Evolutionary conservation across 2,113 vertebrate genomes (phyloP).

Genomic region (Falcunculus frontatus): DNA sequence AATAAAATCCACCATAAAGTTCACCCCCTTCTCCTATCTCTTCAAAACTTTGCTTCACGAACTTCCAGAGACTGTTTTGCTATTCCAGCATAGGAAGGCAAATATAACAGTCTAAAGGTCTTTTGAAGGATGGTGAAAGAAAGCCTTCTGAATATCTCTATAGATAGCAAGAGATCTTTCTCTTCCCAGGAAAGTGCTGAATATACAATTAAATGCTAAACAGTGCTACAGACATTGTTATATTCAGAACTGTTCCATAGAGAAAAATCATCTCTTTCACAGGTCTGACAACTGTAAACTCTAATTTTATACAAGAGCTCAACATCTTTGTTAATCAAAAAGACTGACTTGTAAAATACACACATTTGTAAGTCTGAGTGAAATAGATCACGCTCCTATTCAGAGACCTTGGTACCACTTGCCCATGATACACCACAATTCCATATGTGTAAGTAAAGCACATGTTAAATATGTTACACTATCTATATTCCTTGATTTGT

Average conservation of each 20-base stretch:
- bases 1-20: not conserved
- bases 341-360: not conserved
- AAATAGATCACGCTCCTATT: not conserved
- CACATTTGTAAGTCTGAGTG: not conserved
- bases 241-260: not conserved
- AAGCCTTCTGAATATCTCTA: not conserved
- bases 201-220: conserved; percentile 10
- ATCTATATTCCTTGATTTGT: not conserved
- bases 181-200: not conserved
- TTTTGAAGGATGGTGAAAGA: not conserved
- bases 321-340: not conserved
- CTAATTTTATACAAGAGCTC: not conserved
- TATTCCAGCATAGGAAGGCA: not conserved
- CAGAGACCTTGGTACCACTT: not conserved
- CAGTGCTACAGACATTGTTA: not conserved
- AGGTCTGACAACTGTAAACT: not conserved
- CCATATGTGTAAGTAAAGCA: not conserved
- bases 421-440: not conserved
- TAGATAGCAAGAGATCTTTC: not conserved
- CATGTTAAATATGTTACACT: not conserved
- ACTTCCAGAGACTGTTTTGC: not conserved
- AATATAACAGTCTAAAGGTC: not conserved
- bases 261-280: not conserved
- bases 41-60: not conserved
- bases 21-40: not conserved